These are phyloP conservation scores for Hippocampus barbouri DNA, from an alignment of 2,113 vertebrate genomes.

Conservation along the genomic window DNA sequence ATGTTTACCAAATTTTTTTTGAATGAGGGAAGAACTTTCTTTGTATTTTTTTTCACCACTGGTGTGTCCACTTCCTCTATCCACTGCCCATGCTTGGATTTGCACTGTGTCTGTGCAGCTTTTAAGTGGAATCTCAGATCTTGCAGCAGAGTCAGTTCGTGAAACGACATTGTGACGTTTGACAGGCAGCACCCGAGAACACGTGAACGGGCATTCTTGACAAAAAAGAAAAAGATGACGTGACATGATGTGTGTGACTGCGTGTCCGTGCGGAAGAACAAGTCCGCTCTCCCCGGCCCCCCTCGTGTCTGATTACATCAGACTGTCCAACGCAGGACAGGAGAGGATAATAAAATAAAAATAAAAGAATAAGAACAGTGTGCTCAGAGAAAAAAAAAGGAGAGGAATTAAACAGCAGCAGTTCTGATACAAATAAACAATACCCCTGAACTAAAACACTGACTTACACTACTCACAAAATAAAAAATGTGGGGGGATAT, in stretches of 20 bases:
- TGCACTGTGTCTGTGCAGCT: background rate
- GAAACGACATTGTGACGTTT: background rate
- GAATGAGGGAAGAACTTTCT: too few species aligned
- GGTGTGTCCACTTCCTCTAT: background rate
- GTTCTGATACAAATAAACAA: conserved; percentile 31
- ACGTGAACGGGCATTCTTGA: conserved; percentile 23
- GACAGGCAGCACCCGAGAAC: background rate
- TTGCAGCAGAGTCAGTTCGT: background rate
- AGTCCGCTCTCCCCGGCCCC: conserved; percentile 40
- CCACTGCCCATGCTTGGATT: background rate
- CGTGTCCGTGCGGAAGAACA: background rate
- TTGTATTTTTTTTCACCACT: background rate
- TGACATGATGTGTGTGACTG: background rate
- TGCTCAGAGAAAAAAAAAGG: conserved; percentile 42
- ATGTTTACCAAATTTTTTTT: too few species aligned
- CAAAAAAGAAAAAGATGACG: conserved; percentile 14
- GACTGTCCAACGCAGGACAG: conserved; percentile 26
- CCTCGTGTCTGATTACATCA: conserved; percentile 26
- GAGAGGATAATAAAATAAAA: conserved; percentile 12
- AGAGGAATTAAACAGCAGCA: conserved; percentile 50
- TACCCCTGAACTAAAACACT: conserved; percentile 35
- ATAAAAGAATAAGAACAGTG: conserved; percentile 47
- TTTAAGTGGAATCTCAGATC: background rate
- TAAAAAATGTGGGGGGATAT: background rate
- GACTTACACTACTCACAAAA: background rate